Conservation (phyloP, 2,797 vertebrate genomes). For the Pseudochromis fuscus region DNA sequence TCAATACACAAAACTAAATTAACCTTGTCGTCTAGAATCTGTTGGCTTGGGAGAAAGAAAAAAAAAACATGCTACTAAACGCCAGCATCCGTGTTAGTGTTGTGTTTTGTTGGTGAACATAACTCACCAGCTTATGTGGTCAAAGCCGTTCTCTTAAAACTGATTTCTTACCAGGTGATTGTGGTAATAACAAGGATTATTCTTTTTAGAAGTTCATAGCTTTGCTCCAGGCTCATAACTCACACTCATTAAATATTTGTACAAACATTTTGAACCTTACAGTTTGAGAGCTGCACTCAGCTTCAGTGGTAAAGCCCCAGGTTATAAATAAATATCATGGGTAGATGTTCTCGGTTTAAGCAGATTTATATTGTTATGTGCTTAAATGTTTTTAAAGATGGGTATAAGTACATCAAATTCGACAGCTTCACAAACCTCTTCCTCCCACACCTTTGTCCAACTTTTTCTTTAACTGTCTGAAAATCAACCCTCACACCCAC, state of each 20-base stretch:
- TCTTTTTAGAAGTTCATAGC: too few species aligned
- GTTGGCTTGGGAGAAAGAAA: too few species aligned
- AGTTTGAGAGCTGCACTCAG: too few species aligned
- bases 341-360: background rate
- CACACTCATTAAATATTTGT: background rate
- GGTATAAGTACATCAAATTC: background rate
- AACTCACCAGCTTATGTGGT: conserved; percentile 5
- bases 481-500: background rate
- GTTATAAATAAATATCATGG: too few species aligned
- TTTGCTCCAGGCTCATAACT: background rate
- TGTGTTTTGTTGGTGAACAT: conserved; percentile 9
- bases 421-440: background rate
- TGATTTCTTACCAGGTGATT: background rate
- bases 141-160: conserved; percentile 7
- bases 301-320: too few species aligned
- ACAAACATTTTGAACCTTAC: too few species aligned
- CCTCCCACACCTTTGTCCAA: background rate
- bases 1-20: conserved; percentile 28
- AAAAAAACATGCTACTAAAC: background rate
- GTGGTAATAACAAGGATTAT: too few species aligned
- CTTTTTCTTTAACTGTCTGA: background rate
- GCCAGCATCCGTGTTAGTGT: conserved; percentile 4
- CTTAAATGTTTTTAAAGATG: background rate
- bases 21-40: conserved; percentile 32
- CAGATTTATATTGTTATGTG: conserved; percentile 1